Percentiles rank a stretch among this genome's conserved stretches.
Evolutionary conservation across 2,888 invertebrate species (phyloP).

Genomic region (Dione vanillae): DNA sequence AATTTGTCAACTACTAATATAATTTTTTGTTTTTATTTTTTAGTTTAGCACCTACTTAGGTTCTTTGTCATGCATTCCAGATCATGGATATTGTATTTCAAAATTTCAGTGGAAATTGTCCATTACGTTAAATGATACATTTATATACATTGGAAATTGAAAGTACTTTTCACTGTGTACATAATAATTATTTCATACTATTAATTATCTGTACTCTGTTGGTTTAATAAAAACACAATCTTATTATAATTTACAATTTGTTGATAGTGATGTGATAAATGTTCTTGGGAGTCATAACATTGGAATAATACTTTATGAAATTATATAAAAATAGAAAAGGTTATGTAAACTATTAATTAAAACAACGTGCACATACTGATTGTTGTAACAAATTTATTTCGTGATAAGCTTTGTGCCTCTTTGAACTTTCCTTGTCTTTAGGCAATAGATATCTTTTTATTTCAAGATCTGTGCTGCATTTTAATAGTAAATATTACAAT

Average conservation of each 20-base stretch:
- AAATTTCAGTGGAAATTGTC: too few species aligned
- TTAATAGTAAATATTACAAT: slow-evolving; percentile 4
- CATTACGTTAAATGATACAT: too few species aligned
- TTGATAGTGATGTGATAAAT: background rate
- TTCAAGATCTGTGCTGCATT: too few species aligned
- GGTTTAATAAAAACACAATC: background rate
- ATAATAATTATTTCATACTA: background rate
- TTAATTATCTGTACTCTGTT: background rate
- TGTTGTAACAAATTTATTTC: slow-evolving; percentile 1
- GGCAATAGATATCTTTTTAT: background rate
- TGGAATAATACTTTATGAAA: slow-evolving; percentile 13
- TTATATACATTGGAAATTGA: too few species aligned
- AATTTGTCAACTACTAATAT: too few species aligned
- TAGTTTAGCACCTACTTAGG: too few species aligned
- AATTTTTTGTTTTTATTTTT: too few species aligned
- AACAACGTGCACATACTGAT: background rate
- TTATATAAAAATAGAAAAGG: slow-evolving; percentile 18
- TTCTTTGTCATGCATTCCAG: too few species aligned
- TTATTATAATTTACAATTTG: background rate
- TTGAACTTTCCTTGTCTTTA: background rate
- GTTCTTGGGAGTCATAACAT: slow-evolving; percentile 6
- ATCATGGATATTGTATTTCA: too few species aligned
- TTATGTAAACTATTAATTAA: slow-evolving; percentile 7
- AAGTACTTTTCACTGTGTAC: too few species aligned
- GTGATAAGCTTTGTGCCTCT: slow-evolving; percentile 2